Base-by-base conservation (phyloP, 1,140 invertebrate species). In the Cydia splendana region DNA sequence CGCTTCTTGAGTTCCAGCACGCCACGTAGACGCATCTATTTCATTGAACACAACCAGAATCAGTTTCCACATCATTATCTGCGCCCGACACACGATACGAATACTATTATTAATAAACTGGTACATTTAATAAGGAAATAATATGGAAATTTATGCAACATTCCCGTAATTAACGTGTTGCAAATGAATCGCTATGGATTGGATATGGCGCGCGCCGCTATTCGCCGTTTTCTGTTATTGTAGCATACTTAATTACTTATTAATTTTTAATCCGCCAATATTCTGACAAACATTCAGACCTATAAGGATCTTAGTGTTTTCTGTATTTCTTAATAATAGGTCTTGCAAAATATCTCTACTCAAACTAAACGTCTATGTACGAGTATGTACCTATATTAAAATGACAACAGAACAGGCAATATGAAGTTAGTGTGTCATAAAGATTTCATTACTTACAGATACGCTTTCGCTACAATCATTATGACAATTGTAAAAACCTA, bases 41-140 rank as follows among this genome's bases (percentile, higher is more conserved):
- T 86, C 81, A 84, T 65, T 71, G 71, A 74, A 75, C 73, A 79
- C 45, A 80, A 76, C 83, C 77, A 24, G 79, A 84, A 85, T 84
- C 74, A 79, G 83, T 89, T 91, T 90, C 86, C 87, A 84, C 85
- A 67, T 88, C 87, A 89, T 90, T 90, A 90, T 80, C 74, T 79
- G 28, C 48, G 51, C 45, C 38, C 24, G 38, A 51, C 13, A 45
- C 42, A 51, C 42, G 73, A 24, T 74, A 74, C 48, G 73, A 74
- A 74, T 74, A 74, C 45, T 20, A 74, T 74, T 24, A 74, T n/a
- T 74, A 45, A 20, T 24, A 62, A 24, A 62, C 18, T 24, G 20
- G 57, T 62, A 20, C 20, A 24, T 24, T 20, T 9, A n/a, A 57
- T 57, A 57, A 62, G 57, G 57, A 62, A 62, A 62, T 62, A 62